A percentile compares a stretch with the other conserved stretches of the same genome.
These are phyloP conservation scores for Synergus itoensis DNA, from an alignment of 2,888 invertebrate species.

Conservation along the genomic window DNA sequence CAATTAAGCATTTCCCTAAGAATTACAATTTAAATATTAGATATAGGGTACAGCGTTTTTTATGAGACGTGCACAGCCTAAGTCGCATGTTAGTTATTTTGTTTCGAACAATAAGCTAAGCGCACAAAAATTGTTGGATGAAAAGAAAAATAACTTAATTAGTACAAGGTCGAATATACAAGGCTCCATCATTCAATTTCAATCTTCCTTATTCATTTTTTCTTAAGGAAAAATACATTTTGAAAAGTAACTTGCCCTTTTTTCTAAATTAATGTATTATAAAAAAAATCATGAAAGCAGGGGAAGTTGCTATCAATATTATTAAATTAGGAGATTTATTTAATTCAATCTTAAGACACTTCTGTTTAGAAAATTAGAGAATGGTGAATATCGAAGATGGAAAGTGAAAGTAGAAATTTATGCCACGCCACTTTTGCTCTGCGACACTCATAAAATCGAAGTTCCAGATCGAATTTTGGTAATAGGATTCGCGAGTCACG, in stretches of 20 bases:
- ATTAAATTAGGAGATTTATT: too few species aligned
- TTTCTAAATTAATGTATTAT: too few species aligned
- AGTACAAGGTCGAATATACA: neutral
- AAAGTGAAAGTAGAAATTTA: neutral
- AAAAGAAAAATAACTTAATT: neutral
- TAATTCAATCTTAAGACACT: too few species aligned
- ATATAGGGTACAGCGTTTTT: slow-evolving; percentile 24
- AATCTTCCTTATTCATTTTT: neutral
- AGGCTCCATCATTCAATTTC: neutral
- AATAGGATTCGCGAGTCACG: neutral
- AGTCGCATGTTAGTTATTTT: neutral
- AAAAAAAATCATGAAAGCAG: too few species aligned
- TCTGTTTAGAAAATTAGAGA: too few species aligned
- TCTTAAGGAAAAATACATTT: neutral
- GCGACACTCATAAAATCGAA: slow-evolving; percentile 19
- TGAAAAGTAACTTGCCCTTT: neutral
- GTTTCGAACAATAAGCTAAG: neutral
- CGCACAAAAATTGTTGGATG: neutral
- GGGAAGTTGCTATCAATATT: too few species aligned
- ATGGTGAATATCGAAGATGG: neutral
- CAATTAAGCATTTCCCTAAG: neutral
- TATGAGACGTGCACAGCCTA: slow-evolving; percentile 3
- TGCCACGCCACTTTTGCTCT: slow-evolving; percentile 19
- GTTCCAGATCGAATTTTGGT: neutral
- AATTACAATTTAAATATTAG: slow-evolving; percentile 8